Evolutionary conservation across 2,888 invertebrate genomes (phyloP).

Genomic region (Empis livida): DNA sequence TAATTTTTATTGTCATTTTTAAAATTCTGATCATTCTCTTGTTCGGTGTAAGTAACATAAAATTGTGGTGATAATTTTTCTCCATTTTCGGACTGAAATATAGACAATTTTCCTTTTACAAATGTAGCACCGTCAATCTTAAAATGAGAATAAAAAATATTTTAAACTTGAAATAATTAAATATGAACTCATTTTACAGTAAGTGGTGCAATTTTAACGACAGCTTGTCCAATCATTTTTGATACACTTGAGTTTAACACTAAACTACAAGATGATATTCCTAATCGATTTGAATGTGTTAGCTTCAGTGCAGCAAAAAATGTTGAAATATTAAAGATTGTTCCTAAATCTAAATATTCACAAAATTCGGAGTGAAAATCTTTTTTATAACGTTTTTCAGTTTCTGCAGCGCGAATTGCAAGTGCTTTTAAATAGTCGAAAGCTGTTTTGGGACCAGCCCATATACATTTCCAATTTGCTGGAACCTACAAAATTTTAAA

Average conservation of each 20-base stretch:
- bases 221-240: not conserved
- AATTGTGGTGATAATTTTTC: conserved; percentile 19
- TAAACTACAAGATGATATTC: conserved; percentile 27
- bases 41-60: conserved; percentile 17
- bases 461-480: conserved; percentile 26
- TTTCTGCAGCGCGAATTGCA: conserved; percentile 23
- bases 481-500: conserved; percentile 21
- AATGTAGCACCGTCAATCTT: conserved; percentile 27
- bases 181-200: conserved; percentile 19
- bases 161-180: not conserved
- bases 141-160: conserved; percentile 2
- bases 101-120: conserved; percentile 16
- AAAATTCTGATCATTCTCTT: not conserved
- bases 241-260: conserved; percentile 13
- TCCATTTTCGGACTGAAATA: conserved; percentile 11
- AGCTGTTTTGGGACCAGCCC: conserved; percentile 28
- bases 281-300: conserved; percentile 23
- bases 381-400: conserved; percentile 25
- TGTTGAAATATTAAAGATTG: conserved; percentile 31
- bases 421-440: conserved; percentile 30
- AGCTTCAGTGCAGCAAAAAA: conserved; percentile 29
- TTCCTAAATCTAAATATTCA: conserved; percentile 23
- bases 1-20: conserved; percentile 3
- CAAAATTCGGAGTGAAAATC: conserved; percentile 22
- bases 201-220: conserved; percentile 24